Conservation (phyloP, 2,113 vertebrate genomes). For the Heptranchias perlo region DNA sequence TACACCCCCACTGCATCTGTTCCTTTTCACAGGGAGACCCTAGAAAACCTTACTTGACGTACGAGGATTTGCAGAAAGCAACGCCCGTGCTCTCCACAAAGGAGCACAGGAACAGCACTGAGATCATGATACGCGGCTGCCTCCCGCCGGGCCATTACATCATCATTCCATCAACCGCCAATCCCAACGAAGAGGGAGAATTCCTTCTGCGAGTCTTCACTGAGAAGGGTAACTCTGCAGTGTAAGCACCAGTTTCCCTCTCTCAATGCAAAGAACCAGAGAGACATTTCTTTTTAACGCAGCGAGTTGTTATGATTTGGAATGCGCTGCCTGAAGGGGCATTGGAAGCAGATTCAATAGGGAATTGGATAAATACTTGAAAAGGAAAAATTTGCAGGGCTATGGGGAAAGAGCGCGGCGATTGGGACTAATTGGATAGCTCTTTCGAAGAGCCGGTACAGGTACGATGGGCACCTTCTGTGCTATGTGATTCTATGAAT, state of each 20-base stretch:
- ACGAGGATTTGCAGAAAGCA: conserved; percentile 41
- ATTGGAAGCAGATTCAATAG: too few species aligned
- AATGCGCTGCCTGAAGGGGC: too few species aligned
- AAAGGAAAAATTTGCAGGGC: not conserved
- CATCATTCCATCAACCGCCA: conserved; percentile 54
- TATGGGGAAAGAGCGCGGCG: not conserved
- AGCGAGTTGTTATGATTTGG: too few species aligned
- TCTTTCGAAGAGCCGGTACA: not conserved
- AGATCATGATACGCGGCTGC: conserved; percentile 52
- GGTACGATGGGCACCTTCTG: not conserved
- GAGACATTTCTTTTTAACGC: not conserved
- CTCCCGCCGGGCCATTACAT: conserved; percentile 58
- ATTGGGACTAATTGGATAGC: not conserved
- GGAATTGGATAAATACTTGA: too few species aligned
- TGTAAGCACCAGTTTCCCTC: conserved; percentile 46
- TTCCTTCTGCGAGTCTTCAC: conserved; percentile 63
- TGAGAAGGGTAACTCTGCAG: conserved; percentile 50
- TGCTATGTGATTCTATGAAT: not conserved
- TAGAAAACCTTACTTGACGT: conserved; percentile 42
- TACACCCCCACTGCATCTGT: not conserved
- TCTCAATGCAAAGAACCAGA: not conserved
- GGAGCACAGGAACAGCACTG: conserved; percentile 44
- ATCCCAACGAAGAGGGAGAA: conserved; percentile 50
- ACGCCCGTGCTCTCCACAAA: conserved; percentile 42
- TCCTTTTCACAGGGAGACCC: conserved; percentile 45